Evolutionary conservation across 2,113 vertebrate genomes (phyloP).

Genomic region (Podarcis raffonei): DNA sequence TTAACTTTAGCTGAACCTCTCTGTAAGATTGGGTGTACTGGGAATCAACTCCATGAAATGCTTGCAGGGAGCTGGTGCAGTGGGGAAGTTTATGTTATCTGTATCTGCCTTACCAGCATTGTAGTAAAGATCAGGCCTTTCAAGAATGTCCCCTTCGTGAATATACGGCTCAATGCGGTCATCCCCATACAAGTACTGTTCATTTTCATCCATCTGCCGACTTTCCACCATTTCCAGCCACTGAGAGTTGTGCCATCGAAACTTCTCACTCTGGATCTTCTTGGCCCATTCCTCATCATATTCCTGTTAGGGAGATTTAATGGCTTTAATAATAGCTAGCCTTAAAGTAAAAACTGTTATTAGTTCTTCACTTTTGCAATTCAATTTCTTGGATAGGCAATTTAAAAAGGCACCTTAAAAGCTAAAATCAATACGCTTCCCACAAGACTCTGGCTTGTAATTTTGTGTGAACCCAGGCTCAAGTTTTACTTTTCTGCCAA

Average conservation of each 20-base stretch:
- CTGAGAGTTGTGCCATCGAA: constrained; percentile 94
- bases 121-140: constrained; percentile 89
- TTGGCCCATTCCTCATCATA: constrained; percentile 91
- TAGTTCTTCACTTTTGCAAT: too few species aligned
- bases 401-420: too few species aligned
- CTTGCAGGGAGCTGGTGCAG: not conserved
- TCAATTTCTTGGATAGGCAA: too few species aligned
- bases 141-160: constrained; percentile 85
- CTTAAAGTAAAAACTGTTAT: too few species aligned
- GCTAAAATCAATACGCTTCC: too few species aligned
- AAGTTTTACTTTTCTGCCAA: too few species aligned
- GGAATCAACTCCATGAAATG: not conserved
- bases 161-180: constrained; percentile 84
- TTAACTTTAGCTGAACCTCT: not conserved
- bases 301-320: constrained; percentile 77
- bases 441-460: too few species aligned
- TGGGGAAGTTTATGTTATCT: fast-evolving
- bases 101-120: constrained; percentile 79
- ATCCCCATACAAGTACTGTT: constrained; percentile 83
- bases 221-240: constrained; percentile 96
- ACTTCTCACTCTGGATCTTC: constrained; percentile 92
- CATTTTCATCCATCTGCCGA: constrained; percentile 86
- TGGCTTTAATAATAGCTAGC: not conserved
- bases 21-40: not conserved
- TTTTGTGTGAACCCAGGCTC: too few species aligned